Evolutionary conservation across 1,140 invertebrate genomes (phyloP).

Genomic region (Cydia amplana): DNA sequence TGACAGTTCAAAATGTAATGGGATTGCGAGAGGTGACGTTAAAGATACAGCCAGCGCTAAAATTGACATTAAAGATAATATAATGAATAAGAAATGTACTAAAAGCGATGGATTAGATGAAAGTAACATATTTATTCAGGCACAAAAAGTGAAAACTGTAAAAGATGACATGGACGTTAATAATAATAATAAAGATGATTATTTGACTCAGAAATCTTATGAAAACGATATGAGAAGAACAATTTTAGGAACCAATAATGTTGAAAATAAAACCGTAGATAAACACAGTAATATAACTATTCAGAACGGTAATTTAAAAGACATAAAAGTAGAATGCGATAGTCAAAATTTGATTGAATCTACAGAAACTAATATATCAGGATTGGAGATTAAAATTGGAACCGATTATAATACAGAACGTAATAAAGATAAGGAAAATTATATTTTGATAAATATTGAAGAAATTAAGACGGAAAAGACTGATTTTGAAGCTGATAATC

Average conservation of each 20-base stretch:
- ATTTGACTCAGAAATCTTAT: background rate
- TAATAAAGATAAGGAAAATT: background rate
- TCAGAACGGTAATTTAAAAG: background rate
- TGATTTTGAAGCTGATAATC: background rate
- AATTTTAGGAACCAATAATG: background rate
- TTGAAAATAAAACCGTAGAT: background rate
- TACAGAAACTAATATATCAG: too few relatives aligned
- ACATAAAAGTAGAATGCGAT: background rate
- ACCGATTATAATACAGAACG: background rate
- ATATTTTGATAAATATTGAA: background rate
- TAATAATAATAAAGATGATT: constrained; percentile 2
- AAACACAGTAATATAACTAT: background rate
- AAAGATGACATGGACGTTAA: background rate
- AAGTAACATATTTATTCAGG: background rate
- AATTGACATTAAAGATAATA: background rate
- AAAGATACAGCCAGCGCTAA: background rate
- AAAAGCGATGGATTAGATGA: background rate
- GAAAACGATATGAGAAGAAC: background rate
- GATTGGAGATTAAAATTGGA: background rate
- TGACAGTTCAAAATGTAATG: background rate
- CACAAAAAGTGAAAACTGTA: background rate
- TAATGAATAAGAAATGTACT: background rate
- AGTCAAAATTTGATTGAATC: too few relatives aligned
- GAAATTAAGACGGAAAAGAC: background rate
- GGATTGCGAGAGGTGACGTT: background rate